Percentiles rank a stretch among this genome's conserved stretches.
Conservation (phyloP, 2,888 invertebrate genomes). For the Drosophila putrida region DNA sequence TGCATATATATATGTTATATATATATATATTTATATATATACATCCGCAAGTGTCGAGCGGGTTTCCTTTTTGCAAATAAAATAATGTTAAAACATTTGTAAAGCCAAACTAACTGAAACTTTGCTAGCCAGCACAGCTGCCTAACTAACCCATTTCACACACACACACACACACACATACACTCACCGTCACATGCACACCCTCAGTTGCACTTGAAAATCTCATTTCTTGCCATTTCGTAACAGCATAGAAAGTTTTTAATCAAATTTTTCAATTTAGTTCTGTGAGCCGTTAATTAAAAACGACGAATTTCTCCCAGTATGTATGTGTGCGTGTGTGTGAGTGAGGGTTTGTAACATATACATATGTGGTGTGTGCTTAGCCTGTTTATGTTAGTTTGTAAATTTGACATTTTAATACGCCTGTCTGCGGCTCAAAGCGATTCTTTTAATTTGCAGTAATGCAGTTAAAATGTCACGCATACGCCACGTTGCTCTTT, state of each 20-base stretch:
- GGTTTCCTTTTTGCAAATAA: constrained; percentile 67
- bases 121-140: constrained; percentile 49
- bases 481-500: constrained; percentile 48
- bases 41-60: constrained; percentile 34
- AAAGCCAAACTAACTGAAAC: constrained; percentile 76
- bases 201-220: constrained; percentile 67
- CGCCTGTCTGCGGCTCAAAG: constrained; percentile 42
- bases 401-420: constrained; percentile 53
- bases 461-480: constrained; percentile 47
- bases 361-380: not conserved
- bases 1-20: not conserved
- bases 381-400: constrained; percentile 46
- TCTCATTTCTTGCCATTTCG: constrained; percentile 55
- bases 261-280: constrained; percentile 81
- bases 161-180: constrained; percentile 18
- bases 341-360: constrained; percentile 10
- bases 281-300: constrained; percentile 76
- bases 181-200: constrained; percentile 17
- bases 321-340: constrained; percentile 11
- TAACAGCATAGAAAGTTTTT: constrained; percentile 69
- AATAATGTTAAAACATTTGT: constrained; percentile 77
- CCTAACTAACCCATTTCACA: constrained; percentile 33
- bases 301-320: constrained; percentile 50
- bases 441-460: constrained; percentile 58
- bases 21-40: too few relatives aligned